Evolutionary conservation across 1,140 invertebrate species (phyloP).

Genomic region (Drosophila repleta): DNA sequence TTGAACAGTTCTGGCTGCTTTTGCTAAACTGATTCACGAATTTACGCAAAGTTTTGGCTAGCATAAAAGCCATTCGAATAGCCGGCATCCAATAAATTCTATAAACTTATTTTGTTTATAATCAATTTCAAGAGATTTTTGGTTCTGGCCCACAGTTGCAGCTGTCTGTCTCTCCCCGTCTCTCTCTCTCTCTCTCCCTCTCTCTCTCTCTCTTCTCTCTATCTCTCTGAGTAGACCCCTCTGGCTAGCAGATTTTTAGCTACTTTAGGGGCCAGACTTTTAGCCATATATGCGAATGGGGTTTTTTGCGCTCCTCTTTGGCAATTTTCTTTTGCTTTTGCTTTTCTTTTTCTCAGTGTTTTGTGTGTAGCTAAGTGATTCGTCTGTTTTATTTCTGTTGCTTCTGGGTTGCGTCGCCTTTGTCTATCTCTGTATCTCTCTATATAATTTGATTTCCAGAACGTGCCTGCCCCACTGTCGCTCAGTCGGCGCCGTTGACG

Average conservation of each 20-base stretch:
- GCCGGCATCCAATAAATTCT: conserved; percentile 57
- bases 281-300: conserved; percentile 63
- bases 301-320: conserved; percentile 11
- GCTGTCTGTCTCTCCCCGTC: background rate
- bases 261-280: background rate
- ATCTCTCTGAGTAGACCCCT: conserved; percentile 26
- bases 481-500: conserved; percentile 64
- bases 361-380: conserved; percentile 20
- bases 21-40: conserved; percentile 20
- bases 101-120: conserved; percentile 72
- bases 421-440: conserved; percentile 42
- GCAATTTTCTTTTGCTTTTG: conserved; percentile 29
- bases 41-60: background rate
- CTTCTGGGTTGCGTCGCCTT: conserved; percentile 32
- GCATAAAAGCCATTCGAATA: conserved; percentile 54
- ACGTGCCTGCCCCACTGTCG: conserved; percentile 68
- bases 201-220: background rate
- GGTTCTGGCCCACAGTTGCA: conserved; percentile 36
- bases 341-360: conserved; percentile 12
- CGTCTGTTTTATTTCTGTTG: conserved; percentile 37
- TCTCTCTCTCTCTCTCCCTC: background rate
- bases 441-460: conserved; percentile 73
- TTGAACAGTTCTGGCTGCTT: conserved; percentile 9
- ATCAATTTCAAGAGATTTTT: conserved; percentile 66
- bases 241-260: conserved; percentile 23